Conservation (phyloP, 2,888 invertebrate genomes). For the Parnassius smintheus region DNA sequence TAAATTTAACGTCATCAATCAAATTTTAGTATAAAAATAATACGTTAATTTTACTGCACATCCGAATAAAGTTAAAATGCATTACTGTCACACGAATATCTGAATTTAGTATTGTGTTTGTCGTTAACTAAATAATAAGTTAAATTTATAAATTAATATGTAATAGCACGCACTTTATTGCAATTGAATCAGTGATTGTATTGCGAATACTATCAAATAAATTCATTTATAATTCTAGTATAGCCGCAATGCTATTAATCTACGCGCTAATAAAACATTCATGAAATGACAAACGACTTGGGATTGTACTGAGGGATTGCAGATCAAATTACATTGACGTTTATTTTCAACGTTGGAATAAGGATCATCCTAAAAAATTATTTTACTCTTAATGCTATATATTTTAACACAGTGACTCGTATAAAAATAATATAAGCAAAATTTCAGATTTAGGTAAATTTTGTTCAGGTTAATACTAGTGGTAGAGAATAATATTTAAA, state of each 20-base stretch:
- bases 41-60: no score
- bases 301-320: conserved; percentile 7
- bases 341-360: conserved; percentile 16
- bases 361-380: conserved; percentile 16
- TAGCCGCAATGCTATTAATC: conserved; percentile 27
- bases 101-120: no score
- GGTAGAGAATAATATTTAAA: no score
- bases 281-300: conserved; percentile 24
- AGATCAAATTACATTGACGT: conserved; percentile 26
- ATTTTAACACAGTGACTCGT: neutral
- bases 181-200: conserved; percentile 15
- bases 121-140: no score
- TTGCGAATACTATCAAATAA: conserved; percentile 13
- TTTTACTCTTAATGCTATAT: neutral
- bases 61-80: no score
- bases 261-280: conserved; percentile 27
- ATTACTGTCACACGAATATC: no score
- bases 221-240: conserved; percentile 24
- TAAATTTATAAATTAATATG: no score
- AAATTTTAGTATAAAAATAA: no score
- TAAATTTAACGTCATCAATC: no score
- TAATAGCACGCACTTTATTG: neutral
- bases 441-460: no score
- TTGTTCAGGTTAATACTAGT: no score
- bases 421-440: no score